phyloP scores from a whole-genome alignment of 2,888 invertebrate genomes.

The Dicyrtomina minuta region DNA sequence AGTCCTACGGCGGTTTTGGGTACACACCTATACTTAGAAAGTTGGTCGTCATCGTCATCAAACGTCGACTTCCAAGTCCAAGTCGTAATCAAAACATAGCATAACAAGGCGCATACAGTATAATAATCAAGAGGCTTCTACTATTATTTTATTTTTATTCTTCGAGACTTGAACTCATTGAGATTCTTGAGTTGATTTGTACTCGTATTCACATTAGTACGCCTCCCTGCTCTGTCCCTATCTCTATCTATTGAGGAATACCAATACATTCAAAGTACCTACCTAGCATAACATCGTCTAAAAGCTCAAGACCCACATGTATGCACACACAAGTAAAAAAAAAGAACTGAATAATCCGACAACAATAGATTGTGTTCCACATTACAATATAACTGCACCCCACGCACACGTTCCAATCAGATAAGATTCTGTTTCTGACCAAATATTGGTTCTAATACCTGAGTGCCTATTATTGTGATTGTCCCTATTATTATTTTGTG shows the following conservation, averaged over 20 bases:
- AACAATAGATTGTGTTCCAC: constrained; percentile 11
- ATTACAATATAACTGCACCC: neutral
- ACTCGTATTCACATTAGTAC: no score
- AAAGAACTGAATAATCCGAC: neutral
- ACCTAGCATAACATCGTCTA: no score
- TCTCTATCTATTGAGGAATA: neutral
- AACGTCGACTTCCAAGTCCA: no score
- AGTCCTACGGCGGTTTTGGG: constrained; percentile 10
- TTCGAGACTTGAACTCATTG: constrained; percentile 9
- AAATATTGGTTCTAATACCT: constrained; percentile 9
- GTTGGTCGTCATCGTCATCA: neutral
- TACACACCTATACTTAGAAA: constrained; percentile 14
- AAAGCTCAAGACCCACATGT: neutral
- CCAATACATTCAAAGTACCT: no score
- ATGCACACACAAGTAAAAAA: neutral
- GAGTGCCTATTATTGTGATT: neutral
- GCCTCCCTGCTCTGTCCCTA: neutral
- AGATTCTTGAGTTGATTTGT: neutral
- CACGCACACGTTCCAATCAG: constrained; percentile 3
- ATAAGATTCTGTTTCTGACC: constrained; percentile 9
- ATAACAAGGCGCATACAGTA: neutral
- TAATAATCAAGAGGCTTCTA: constrained; percentile 1
- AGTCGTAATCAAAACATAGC: constrained; percentile 3
- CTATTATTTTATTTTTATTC: no score
- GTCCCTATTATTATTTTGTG: neutral